These are phyloP conservation scores for Callorhinus ursinus DNA, from an alignment of 2,113 vertebrate species.

Conservation along the genomic window DNA sequence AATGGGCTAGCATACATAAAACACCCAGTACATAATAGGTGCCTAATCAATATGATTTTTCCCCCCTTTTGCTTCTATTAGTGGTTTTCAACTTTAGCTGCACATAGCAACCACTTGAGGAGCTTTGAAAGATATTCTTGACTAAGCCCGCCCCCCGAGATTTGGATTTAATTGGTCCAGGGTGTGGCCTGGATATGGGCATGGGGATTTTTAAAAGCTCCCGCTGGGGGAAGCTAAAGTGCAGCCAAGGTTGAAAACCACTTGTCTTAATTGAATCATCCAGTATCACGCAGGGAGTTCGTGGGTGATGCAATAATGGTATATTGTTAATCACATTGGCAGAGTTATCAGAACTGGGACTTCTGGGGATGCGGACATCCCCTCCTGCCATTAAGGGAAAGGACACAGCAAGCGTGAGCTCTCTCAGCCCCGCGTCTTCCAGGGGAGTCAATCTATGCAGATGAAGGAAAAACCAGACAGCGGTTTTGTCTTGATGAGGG, in stretches of 20 bases:
- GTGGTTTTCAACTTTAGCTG: slow-evolving; percentile 24
- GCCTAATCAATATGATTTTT: background rate
- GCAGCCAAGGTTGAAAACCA: slow-evolving; percentile 36
- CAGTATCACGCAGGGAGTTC: background rate
- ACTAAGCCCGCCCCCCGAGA: background rate
- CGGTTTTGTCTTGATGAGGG: background rate
- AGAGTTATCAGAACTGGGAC: slow-evolving; percentile 3
- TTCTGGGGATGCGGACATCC: slow-evolving; percentile 25
- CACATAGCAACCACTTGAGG: background rate
- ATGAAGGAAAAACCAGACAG: background rate
- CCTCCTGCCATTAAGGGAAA: background rate
- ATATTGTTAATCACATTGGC: background rate
- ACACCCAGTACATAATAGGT: background rate
- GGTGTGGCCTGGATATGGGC: background rate
- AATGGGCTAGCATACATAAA: background rate
- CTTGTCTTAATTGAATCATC: slow-evolving; percentile 75
- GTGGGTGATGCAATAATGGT: background rate
- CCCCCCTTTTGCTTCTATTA: background rate
- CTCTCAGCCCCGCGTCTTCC: background rate
- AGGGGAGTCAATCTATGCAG: background rate
- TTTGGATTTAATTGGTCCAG: slow-evolving; percentile 53
- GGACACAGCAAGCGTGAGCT: background rate
- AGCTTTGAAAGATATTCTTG: background rate
- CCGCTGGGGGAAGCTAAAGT: slow-evolving; percentile 44
- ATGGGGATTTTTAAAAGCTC: slow-evolving; percentile 55